Conservation (phyloP, 2,113 vertebrate species). For the Melanerpes aurifrons region DNA sequence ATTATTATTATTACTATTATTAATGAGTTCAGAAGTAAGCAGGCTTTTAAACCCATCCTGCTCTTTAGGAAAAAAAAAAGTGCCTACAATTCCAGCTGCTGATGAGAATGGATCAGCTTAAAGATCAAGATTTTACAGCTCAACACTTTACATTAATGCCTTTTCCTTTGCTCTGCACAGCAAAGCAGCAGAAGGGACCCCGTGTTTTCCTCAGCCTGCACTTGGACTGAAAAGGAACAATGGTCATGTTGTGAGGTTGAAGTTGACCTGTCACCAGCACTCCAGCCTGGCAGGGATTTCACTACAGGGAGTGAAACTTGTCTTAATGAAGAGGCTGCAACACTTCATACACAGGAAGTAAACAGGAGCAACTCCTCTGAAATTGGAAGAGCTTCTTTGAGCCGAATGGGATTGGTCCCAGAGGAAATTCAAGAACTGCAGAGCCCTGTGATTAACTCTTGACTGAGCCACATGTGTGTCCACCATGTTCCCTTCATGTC, state of each 20-base stretch:
- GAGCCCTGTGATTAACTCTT: background rate
- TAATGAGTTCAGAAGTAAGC: constrained; percentile 35
- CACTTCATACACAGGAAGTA: background rate
- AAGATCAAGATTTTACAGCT: constrained; percentile 1
- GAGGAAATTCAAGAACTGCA: background rate
- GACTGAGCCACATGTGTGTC: background rate
- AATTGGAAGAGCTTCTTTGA: background rate
- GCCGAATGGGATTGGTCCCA: background rate
- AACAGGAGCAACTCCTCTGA: background rate
- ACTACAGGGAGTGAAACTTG: background rate
- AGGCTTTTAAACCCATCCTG: constrained; percentile 24
- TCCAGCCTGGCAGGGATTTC: background rate
- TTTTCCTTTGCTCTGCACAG: constrained; percentile 3
- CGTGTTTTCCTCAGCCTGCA: background rate
- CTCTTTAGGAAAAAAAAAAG: background rate
- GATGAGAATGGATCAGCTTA: constrained; percentile 1
- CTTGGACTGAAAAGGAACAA: background rate
- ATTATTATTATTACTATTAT: constrained; percentile 24
- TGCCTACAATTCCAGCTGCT: background rate
- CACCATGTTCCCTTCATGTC: background rate
- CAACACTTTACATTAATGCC: background rate
- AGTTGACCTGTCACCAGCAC: background rate
- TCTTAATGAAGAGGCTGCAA: background rate
- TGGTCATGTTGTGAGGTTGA: constrained; percentile 1
- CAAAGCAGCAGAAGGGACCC: background rate